phyloP scores from a whole-genome alignment of 2,113 vertebrate species.

The Kryptolebias marmoratus region DNA sequence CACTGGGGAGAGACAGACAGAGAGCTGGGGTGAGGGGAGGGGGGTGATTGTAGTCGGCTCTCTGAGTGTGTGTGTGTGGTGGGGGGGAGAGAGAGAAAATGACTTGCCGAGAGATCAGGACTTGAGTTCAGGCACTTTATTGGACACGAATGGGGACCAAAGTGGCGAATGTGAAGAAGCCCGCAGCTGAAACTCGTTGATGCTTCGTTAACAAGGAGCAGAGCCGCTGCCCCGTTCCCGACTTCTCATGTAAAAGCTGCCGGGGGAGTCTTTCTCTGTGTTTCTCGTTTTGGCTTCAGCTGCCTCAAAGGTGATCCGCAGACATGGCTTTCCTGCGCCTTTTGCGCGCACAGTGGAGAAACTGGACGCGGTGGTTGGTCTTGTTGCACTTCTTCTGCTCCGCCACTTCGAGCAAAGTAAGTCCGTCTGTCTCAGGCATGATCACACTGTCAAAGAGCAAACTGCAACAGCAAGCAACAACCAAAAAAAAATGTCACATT shows the following conservation, averaged over 20 bases:
- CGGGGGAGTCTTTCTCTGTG: not conserved
- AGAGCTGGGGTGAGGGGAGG: slow-evolving; percentile 14
- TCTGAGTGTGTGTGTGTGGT: slow-evolving; percentile 15
- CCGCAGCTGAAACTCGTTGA: slow-evolving; percentile 46
- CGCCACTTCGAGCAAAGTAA: slow-evolving; percentile 61
- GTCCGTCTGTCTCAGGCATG: slow-evolving; percentile 39
- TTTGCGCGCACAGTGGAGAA: slow-evolving; percentile 26
- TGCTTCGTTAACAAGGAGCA: slow-evolving; percentile 51
- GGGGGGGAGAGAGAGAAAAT: slow-evolving; percentile 44
- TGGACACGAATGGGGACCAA: slow-evolving; percentile 60
- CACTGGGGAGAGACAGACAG: slow-evolving; percentile 54
- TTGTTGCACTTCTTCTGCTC: slow-evolving; percentile 61
- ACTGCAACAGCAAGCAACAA: not conserved
- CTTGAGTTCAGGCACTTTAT: slow-evolving; percentile 43
- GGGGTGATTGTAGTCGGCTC: slow-evolving; percentile 19
- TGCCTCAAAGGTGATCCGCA: slow-evolving; percentile 33
- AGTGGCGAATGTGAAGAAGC: slow-evolving; percentile 22
- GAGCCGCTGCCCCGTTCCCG: slow-evolving; percentile 3
- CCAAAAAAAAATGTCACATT: not conserved
- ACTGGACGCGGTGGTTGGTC: slow-evolving; percentile 15
- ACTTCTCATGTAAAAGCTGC: not conserved
- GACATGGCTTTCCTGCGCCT: slow-evolving; percentile 54
- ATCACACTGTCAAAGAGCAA: slow-evolving; percentile 15
- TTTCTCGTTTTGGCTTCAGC: not conserved
- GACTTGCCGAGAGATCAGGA: slow-evolving; percentile 47